phyloP scores from a whole-genome alignment of 92 coral and sea anemone genomes.

The Heteractis magnifica region DNA sequence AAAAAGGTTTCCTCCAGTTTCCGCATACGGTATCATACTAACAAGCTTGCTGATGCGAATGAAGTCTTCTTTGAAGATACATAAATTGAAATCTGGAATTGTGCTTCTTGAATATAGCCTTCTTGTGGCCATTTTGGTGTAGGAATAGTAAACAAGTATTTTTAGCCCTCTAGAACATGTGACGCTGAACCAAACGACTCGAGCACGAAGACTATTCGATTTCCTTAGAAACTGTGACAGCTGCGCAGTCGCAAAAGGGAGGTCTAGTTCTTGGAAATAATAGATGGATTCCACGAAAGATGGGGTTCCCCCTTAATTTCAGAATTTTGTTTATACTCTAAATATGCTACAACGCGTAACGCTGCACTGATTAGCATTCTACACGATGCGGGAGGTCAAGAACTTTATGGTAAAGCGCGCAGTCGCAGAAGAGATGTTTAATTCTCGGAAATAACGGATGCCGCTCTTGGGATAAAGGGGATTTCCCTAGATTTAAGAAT shows the following conservation, averaged over 20 bases:
- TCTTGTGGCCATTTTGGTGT: neutral
- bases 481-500: neutral
- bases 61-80: constrained; percentile 25
- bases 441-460: neutral
- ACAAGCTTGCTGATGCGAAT: constrained; percentile 2
- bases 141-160: neutral
- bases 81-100: constrained; percentile 5
- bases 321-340: neutral
- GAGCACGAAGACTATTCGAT: neutral
- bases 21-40: constrained; percentile 8
- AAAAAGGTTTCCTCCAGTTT: constrained; percentile 65
- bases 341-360: too few relatives aligned
- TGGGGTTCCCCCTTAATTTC: neutral
- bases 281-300: neutral
- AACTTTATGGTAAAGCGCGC: too few relatives aligned
- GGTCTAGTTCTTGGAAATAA: neutral
- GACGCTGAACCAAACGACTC: neutral
- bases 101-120: neutral
- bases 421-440: neutral
- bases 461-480: neutral
- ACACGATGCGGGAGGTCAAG: too few relatives aligned
- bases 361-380: too few relatives aligned
- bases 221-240: neutral
- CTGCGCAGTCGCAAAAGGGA: neutral
- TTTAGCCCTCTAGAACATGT: neutral